These are phyloP conservation scores for Ophiodon elongatus DNA, from an alignment of 2,113 vertebrate genomes.

Conservation along the genomic window DNA sequence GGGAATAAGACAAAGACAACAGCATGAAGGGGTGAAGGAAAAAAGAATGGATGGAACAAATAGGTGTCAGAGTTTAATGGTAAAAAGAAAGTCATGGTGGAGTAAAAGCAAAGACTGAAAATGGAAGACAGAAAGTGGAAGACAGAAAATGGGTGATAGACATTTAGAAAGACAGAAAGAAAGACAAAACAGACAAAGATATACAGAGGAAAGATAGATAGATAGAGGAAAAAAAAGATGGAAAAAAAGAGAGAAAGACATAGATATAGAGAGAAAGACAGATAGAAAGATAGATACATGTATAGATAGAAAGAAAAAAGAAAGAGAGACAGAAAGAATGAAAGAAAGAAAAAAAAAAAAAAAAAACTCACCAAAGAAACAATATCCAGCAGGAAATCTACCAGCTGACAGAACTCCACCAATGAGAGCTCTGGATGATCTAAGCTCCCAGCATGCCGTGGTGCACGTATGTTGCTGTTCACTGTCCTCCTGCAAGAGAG, in stretches of 20 bases:
- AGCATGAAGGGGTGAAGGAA: neutral
- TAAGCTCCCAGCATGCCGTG: conserved; percentile 79
- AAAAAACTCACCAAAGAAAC: conserved; percentile 94
- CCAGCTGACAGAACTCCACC: conserved; percentile 95
- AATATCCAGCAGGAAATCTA: conserved; percentile 98
- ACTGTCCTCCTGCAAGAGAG: conserved; percentile 87
- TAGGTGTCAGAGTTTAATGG: neutral
- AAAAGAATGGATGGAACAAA: neutral
- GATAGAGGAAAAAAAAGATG: neutral
- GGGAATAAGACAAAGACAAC: conserved; percentile 7
- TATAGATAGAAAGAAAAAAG: neutral
- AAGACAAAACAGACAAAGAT: neutral
- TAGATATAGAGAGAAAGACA: neutral
- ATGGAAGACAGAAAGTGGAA: neutral
- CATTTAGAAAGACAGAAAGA: neutral
- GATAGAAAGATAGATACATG: too few species aligned
- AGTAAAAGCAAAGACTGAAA: neutral
- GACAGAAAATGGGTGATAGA: neutral
- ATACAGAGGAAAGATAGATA: neutral
- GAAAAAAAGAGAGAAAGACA: neutral
- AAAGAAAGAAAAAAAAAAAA: neutral
- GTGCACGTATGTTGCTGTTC: conserved; percentile 83
- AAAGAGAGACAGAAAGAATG: neutral
- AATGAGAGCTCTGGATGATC: conserved; percentile 88
- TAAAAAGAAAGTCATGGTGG: neutral